Evolutionary conservation across 2,888 invertebrate species (phyloP).

Genomic region (Stenodema calcarata): DNA sequence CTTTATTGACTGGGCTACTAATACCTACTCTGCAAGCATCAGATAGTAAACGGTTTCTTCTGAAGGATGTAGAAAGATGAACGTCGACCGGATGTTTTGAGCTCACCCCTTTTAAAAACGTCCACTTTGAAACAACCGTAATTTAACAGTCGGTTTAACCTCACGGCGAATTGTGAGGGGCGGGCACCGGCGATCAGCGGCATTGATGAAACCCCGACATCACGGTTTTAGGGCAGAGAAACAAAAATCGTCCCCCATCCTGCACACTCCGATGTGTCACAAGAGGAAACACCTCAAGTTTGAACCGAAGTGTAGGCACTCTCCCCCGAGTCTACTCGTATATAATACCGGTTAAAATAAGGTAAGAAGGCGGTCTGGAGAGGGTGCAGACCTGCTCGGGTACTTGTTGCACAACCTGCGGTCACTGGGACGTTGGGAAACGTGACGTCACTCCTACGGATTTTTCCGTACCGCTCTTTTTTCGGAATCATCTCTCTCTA

Average conservation of each 20-base stretch:
- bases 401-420: constrained; percentile 4
- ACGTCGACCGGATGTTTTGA: background rate
- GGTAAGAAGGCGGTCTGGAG: background rate
- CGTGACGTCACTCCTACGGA: constrained; percentile 5
- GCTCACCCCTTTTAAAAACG: background rate
- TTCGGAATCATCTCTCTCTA: background rate
- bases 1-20: too few relatives aligned
- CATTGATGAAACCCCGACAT: background rate
- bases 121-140: background rate
- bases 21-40: too few relatives aligned
- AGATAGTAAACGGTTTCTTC: too few relatives aligned
- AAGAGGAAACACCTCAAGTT: background rate
- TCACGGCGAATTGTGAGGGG: background rate
- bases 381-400: background rate
- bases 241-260: background rate
- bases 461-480: background rate
- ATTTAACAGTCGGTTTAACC: background rate
- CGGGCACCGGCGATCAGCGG: background rate
- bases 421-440: constrained; percentile 34
- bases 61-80: too few relatives aligned
- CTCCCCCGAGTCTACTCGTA: background rate
- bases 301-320: background rate
- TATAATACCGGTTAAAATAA: background rate
- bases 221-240: background rate
- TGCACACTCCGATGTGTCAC: background rate